phyloP scores from a whole-genome alignment of 37 sponge, comb jelly and placozoan genomes.

The Hormiphora californensis region DNA sequence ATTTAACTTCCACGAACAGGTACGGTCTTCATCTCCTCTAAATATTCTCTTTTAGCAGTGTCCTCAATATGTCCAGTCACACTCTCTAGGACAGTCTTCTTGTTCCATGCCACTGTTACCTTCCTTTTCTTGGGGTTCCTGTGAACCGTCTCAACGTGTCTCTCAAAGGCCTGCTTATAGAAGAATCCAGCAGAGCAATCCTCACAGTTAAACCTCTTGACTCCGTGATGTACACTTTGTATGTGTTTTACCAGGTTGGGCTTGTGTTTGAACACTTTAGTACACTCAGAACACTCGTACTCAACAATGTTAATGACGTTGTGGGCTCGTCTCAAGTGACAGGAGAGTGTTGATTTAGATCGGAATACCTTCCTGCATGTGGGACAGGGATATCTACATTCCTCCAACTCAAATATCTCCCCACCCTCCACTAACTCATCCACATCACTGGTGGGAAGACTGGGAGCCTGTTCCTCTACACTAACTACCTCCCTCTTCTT shows the following conservation, averaged over 20 bases:
- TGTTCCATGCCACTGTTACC: constrained; percentile 45
- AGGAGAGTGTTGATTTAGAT: neutral
- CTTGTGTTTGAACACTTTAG: neutral
- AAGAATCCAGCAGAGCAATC: neutral
- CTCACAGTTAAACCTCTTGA: constrained; percentile 7
- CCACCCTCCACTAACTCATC: neutral
- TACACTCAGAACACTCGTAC: constrained; percentile 18
- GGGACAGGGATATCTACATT: neutral
- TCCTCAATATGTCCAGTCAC: constrained; percentile 41
- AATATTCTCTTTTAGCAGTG: neutral
- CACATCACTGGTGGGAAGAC: neutral
- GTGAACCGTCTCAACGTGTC: neutral
- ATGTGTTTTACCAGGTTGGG: constrained; percentile 27
- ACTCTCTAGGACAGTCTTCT: neutral
- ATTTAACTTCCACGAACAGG: too few relatives aligned
- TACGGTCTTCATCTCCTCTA: neutral
- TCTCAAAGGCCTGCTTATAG: neutral
- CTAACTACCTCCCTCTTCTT: too few relatives aligned
- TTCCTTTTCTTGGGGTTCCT: neutral
- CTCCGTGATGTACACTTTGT: neutral
- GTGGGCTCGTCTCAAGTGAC: neutral
- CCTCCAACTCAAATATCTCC: neutral
- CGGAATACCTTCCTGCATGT: neutral
- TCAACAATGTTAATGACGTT: neutral
- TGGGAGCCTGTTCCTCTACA: neutral